Percentiles rank a stretch among this genome's conserved stretches.
Evolutionary conservation across 2,797 vertebrate genomes (phyloP).

Genomic region (Chaetophractus vellerosus): DNA sequence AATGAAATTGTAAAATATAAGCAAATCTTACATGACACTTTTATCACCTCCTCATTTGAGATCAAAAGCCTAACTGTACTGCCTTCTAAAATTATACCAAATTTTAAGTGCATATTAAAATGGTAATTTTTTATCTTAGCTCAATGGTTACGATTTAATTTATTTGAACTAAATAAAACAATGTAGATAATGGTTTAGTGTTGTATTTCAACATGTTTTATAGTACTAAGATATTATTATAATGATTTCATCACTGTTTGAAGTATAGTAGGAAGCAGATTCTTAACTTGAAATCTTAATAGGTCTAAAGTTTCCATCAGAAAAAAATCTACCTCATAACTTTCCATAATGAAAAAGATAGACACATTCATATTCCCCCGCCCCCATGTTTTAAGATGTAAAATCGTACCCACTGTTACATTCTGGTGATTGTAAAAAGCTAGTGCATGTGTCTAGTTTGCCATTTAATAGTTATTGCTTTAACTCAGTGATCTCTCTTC

Average conservation of each 20-base stretch:
- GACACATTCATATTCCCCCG: slow-evolving; percentile 71
- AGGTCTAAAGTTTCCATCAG: slow-evolving; percentile 79
- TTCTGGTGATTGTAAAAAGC: slow-evolving; percentile 80
- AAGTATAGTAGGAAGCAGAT: slow-evolving; percentile 84
- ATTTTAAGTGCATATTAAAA: slow-evolving; percentile 85
- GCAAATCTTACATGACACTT: slow-evolving; percentile 82
- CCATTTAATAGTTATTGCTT: slow-evolving; percentile 54
- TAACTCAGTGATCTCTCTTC: slow-evolving; percentile 49
- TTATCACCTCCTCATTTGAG: slow-evolving; percentile 84
- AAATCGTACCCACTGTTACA: slow-evolving; percentile 75
- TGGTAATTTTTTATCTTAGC: slow-evolving; percentile 84
- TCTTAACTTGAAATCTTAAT: slow-evolving; percentile 79
- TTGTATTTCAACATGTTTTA: slow-evolving; percentile 88
- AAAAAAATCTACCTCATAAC: slow-evolving; percentile 76
- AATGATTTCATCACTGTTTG: slow-evolving; percentile 85
- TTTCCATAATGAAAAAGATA: slow-evolving; percentile 75
- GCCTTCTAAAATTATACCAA: slow-evolving; percentile 77
- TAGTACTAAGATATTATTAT: slow-evolving; percentile 84
- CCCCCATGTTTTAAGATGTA: slow-evolving; percentile 66
- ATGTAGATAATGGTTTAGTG: slow-evolving; percentile 82
- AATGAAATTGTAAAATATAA: slow-evolving; percentile 88
- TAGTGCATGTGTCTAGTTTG: slow-evolving; percentile 12
- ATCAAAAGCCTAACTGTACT: slow-evolving; percentile 85
- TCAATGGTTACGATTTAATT: slow-evolving; percentile 83
- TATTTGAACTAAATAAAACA: slow-evolving; percentile 87